Base-by-base conservation (phyloP, 2,888 invertebrate genomes). In the Ornithoptera priamus region DNA sequence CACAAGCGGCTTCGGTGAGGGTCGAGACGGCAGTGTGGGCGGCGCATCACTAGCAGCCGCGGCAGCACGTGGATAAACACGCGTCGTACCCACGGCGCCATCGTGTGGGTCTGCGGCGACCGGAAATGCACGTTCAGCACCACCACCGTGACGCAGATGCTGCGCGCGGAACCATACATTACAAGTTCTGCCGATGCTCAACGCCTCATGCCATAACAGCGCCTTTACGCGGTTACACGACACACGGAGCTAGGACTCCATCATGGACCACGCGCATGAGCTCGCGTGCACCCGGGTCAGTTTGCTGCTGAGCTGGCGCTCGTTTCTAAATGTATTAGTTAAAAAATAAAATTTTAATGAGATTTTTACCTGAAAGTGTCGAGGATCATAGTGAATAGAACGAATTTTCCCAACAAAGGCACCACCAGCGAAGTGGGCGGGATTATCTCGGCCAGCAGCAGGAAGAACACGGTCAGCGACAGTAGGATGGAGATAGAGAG, bases 81-180 rank as follows among this genome's bases (percentile, higher is more conserved):
- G 77, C 97, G 95, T 76, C 97, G 96, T 81, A 99, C 97, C 99
- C 99, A 99, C 68, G 97, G 97, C 74, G 98, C 97, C 99, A 99
- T 99, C 77, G 97, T 96, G 94, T 99, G 99, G 75, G 99, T 99
- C 90, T 98, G 97, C 75, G 99, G 98, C 77, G 98, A 98, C 71
- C 99, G 97, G 94, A 99, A 99, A 94, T 99, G 99, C 80, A 99
- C 97, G 93, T 99, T 99, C 82, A 99, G 94, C 81, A 99, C 98
- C 85, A 99, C 96, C 82, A 99, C 99, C 73, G 98, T 98, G 85
- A 97, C 96, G 93, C 97, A 97, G 92, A 98, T 98, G 91, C 97
- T 97, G 42, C 56, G 46, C 36, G 46, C 42, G 17, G 1, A 18
- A 6, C 15, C 24, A 22, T 22, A 17, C 30, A n/a, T 30, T 8